A percentile compares a stretch with the other conserved stretches of the same genome.
These are phyloP conservation scores for Ctenopoma kingsleyae DNA, from an alignment of 2,797 vertebrate genomes.

Conservation along the genomic window DNA sequence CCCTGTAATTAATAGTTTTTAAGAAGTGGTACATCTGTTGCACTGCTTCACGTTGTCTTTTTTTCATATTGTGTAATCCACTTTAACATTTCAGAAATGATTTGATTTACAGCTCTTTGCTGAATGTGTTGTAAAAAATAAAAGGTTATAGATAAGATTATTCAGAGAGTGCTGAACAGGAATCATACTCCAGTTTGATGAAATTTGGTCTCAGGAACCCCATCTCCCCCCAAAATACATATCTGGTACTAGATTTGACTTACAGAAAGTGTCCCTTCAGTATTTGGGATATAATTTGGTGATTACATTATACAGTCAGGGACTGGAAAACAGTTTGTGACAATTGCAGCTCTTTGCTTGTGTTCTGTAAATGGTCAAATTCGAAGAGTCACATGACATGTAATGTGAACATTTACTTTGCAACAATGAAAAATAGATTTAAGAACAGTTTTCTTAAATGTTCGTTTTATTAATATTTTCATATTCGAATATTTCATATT, in stretches of 20 bases:
- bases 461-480: background rate
- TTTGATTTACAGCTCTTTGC: background rate
- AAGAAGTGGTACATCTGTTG: background rate
- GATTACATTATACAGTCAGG: background rate
- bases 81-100: background rate
- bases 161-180: background rate
- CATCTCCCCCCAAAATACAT: background rate
- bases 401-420: background rate
- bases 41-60: background rate
- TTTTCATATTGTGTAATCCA: background rate
- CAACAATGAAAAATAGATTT: background rate
- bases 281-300: background rate
- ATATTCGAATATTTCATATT: too few species aligned
- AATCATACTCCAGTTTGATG: background rate
- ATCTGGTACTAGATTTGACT: background rate
- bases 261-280: background rate
- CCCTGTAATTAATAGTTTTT: constrained; percentile 10
- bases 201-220: background rate
- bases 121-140: constrained; percentile 3
- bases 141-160: background rate
- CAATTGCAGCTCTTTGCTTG: background rate
- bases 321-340: background rate
- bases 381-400: background rate
- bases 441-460: too few species aligned
- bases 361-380: background rate